These are phyloP conservation scores for Yponomeuta cagnagella DNA, from an alignment of 2,888 invertebrate genomes.

Conservation along the genomic window DNA sequence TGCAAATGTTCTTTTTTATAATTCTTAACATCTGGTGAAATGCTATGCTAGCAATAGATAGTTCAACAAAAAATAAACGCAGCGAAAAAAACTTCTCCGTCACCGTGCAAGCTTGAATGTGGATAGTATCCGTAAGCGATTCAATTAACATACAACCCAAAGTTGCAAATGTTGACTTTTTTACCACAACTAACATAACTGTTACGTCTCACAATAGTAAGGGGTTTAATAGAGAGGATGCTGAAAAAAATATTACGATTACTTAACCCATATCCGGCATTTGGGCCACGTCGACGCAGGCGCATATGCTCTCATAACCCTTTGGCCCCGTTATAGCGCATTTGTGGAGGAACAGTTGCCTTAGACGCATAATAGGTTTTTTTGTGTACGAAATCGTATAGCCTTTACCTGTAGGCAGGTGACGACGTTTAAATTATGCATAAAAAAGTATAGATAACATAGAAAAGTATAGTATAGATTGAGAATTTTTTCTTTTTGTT, in stretches of 20 bases:
- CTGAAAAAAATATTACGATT: conserved; percentile 62
- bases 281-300: conserved; percentile 31
- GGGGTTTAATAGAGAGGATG: conserved; percentile 57
- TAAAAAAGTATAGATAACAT: neutral
- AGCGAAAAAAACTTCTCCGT: conserved; percentile 35
- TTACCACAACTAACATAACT: conserved; percentile 37
- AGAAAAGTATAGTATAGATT: too few species aligned
- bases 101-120: conserved; percentile 19
- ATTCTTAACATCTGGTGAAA: conserved; percentile 12
- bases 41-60: neutral
- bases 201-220: conserved; percentile 59
- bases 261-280: conserved; percentile 72
- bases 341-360: conserved; percentile 62
- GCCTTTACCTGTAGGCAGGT: conserved; percentile 47
- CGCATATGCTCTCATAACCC: conserved; percentile 69
- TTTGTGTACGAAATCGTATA: conserved; percentile 18
- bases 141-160: conserved; percentile 56
- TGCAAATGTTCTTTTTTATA: conserved; percentile 2
- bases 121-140: conserved; percentile 44
- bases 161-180: conserved; percentile 55
- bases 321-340: conserved; percentile 69
- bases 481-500: too few species aligned
- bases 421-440: conserved; percentile 22
- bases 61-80: conserved; percentile 19
- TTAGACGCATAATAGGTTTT: conserved; percentile 48